phyloP scores from a whole-genome alignment of 1,140 invertebrate species.

The Adelges cooleyi region DNA sequence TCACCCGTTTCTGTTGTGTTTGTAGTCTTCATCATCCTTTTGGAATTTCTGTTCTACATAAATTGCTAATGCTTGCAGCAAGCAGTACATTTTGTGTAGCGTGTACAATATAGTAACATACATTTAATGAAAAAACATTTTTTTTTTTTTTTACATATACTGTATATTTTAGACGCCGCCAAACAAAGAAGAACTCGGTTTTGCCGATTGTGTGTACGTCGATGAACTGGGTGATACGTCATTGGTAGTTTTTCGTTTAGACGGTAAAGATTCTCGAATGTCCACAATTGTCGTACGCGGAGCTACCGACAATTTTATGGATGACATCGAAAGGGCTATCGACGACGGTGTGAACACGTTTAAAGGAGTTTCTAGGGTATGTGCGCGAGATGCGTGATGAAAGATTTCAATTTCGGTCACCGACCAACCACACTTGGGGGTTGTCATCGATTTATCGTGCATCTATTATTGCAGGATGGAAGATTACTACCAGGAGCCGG shows the following conservation, averaged over 20 bases:
- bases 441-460: no score
- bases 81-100: no score
- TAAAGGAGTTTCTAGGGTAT: conserved; percentile 65
- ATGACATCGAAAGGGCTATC: conserved; percentile 95
- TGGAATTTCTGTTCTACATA: no score
- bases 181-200: conserved; percentile 81
- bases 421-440: no score
- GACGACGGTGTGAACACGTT: conserved; percentile 99
- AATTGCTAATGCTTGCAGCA: no score
- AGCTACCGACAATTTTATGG: conserved; percentile 96
- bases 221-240: conserved; percentile 93
- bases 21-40: no score
- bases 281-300: conserved; percentile 90
- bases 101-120: no score
- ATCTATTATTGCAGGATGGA: conserved; percentile 55
- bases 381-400: no score
- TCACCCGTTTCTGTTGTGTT: no score
- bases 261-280: conserved; percentile 68
- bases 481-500: conserved; percentile 87
- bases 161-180: conserved; percentile 52
- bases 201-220: conserved; percentile 80
- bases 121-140: no score
- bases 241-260: conserved; percentile 81
- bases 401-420: no score
- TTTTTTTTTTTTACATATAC: no score